These are phyloP conservation scores for Hyalella azteca DNA, from an alignment of 2,888 invertebrate species.

Conservation along the genomic window DNA sequence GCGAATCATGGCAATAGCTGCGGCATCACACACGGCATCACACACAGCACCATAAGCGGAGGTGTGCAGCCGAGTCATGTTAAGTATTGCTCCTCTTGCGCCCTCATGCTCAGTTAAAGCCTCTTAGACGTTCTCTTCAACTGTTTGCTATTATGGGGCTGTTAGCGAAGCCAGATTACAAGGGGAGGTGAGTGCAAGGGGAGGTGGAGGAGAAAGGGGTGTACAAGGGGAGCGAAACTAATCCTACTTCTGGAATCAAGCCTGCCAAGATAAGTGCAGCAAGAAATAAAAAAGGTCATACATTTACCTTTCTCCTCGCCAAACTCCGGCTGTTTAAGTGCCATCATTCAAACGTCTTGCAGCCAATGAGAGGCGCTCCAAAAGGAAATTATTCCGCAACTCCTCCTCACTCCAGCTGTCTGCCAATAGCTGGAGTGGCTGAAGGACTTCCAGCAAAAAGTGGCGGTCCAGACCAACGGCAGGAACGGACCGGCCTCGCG, in stretches of 20 bases:
- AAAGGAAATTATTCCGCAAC: background rate
- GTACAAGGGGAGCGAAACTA: slow-evolving; percentile 30
- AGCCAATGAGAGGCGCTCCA: slow-evolving; percentile 13
- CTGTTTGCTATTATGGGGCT: slow-evolving; percentile 30
- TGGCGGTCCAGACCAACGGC: background rate
- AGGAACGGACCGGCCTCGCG: background rate
- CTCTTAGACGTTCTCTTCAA: slow-evolving; percentile 25
- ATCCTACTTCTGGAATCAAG: slow-evolving; percentile 41
- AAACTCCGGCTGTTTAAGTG: slow-evolving; percentile 41
- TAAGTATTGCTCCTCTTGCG: background rate
- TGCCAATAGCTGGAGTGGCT: background rate
- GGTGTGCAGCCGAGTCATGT: background rate
- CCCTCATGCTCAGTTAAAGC: slow-evolving; percentile 22
- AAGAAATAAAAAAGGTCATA: slow-evolving; percentile 39
- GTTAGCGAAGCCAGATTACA: slow-evolving; percentile 17
- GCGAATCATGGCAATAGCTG: background rate
- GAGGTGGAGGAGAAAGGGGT: background rate
- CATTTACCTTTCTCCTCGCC: slow-evolving; percentile 40
- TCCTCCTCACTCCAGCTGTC: background rate
- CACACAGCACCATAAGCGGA: background rate
- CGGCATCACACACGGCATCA: background rate
- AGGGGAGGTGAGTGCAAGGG: background rate
- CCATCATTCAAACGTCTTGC: slow-evolving; percentile 38
- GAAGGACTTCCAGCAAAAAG: slow-evolving; percentile 18
- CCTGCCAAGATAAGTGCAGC: slow-evolving; percentile 40